A percentile compares a stretch with the other conserved stretches of the same genome.
These are phyloP conservation scores for Cliona cf. orientalis DNA, from an alignment of 37 sponge, comb jelly and placozoan species.

Conservation along the genomic window DNA sequence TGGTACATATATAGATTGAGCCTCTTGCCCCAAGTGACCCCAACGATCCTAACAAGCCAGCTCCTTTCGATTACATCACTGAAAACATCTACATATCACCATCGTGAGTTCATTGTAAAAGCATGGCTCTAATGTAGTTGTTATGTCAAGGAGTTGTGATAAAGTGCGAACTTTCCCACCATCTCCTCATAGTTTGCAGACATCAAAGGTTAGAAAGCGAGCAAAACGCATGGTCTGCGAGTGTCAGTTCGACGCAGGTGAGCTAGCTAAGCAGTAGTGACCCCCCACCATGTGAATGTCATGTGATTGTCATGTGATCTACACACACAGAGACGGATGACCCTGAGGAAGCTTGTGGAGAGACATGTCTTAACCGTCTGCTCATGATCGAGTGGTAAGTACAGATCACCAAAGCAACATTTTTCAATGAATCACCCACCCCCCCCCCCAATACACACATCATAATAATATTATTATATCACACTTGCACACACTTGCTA, in stretches of 20 bases:
- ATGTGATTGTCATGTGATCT: constrained; percentile 12
- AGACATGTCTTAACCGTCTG: constrained; percentile 91
- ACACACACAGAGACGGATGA: constrained; percentile 51
- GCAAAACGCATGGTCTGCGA: constrained; percentile 94
- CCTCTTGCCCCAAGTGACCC: constrained; percentile 74
- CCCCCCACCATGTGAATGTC: background rate
- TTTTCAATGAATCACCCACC: no score
- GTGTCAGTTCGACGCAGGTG: constrained; percentile 92
- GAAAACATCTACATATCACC: constrained; percentile 86
- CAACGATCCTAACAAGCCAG: constrained; percentile 47
- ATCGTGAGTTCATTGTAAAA: background rate
- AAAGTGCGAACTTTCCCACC: background rate
- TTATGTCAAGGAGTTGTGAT: background rate
- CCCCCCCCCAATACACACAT: background rate
- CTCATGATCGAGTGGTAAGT: constrained; percentile 97
- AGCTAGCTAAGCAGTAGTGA: background rate
- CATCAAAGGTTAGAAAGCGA: constrained; percentile 72
- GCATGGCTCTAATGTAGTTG: background rate
- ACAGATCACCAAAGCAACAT: no score
- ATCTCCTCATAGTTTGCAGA: constrained; percentile 30
- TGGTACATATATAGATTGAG: constrained; percentile 42
- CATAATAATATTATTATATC: background rate
- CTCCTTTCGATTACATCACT: constrained; percentile 84
- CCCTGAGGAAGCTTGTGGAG: constrained; percentile 88
- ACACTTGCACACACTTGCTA: background rate